phyloP scores from a whole-genome alignment of 2,888 invertebrate genomes.

The Philereme transversata region DNA sequence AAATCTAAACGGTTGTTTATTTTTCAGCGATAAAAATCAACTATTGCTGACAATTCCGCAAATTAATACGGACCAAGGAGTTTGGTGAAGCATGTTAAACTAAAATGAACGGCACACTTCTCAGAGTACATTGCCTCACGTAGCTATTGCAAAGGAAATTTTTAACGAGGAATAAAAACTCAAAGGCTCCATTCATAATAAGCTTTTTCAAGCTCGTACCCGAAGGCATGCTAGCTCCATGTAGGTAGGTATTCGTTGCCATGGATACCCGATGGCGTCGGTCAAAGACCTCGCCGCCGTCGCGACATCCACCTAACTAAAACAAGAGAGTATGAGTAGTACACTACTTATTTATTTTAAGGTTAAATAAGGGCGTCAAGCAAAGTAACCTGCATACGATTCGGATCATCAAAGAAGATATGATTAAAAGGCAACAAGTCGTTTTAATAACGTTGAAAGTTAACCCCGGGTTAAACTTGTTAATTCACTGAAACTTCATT shows the following conservation, averaged over 20 bases:
- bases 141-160: conserved; percentile 29
- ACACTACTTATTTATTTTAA: conserved; percentile 68
- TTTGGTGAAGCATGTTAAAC: conserved; percentile 18
- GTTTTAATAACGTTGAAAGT: conserved; percentile 47
- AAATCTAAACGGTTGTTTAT: conserved; percentile 3
- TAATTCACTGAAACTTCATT: conserved; percentile 62
- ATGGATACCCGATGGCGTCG: conserved; percentile 71
- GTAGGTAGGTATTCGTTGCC: conserved; percentile 65
- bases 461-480: conserved; percentile 47
- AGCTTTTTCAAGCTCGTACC: conserved; percentile 58
- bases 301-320: conserved; percentile 69
- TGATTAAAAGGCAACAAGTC: conserved; percentile 47
- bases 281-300: conserved; percentile 75
- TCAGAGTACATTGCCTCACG: conserved; percentile 21
- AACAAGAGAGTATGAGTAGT: conserved; percentile 58
- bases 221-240: conserved; percentile 51
- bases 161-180: conserved; percentile 58
- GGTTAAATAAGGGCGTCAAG: conserved; percentile 58
- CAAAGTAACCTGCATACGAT: conserved; percentile 47
- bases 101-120: conserved; percentile 21
- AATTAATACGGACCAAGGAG: conserved; percentile 10
- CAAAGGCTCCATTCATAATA: conserved; percentile 57
- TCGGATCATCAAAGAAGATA: conserved; percentile 43
- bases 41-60: conserved; percentile 5
- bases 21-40: conserved; percentile 6